phyloP scores from a whole-genome alignment of 1,140 invertebrate species.

The Mya arenaria region DNA sequence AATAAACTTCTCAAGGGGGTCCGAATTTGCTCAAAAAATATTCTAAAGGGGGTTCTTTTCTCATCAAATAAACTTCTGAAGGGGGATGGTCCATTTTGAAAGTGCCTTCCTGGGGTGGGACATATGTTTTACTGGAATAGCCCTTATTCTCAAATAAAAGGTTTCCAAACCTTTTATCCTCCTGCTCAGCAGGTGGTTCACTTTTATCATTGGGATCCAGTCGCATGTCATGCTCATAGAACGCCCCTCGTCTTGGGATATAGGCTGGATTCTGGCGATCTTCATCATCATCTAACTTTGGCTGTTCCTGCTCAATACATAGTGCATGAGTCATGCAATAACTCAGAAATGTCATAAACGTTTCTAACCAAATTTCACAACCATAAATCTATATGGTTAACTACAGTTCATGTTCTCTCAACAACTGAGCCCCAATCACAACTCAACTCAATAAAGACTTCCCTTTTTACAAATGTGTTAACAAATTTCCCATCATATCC shows the following conservation, averaged over 20 bases:
- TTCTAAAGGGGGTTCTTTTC: no score
- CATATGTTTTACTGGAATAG: no score
- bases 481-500: not conserved
- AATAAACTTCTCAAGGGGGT: no score
- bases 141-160: no score
- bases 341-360: not conserved
- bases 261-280: conserved; percentile 98
- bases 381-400: not conserved
- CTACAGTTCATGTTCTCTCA: not conserved
- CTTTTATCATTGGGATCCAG: conserved; percentile 84
- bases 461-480: not conserved
- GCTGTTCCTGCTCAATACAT: conserved; percentile 70
- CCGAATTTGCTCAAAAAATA: no score
- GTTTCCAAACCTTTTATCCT: conserved; percentile 57
- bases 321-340: no score
- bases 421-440: not conserved
- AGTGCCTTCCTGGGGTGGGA: no score
- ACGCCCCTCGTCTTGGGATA: conserved; percentile 96
- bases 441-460: not conserved
- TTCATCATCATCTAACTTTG: conserved; percentile 92
- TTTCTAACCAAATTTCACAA: not conserved
- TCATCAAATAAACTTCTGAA: no score
- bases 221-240: conserved; percentile 94
- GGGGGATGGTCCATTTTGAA: no score
- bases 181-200: conserved; percentile 30